Evolutionary conservation across 2,113 vertebrate genomes (phyloP).

Genomic region (Podocnemis expansa): DNA sequence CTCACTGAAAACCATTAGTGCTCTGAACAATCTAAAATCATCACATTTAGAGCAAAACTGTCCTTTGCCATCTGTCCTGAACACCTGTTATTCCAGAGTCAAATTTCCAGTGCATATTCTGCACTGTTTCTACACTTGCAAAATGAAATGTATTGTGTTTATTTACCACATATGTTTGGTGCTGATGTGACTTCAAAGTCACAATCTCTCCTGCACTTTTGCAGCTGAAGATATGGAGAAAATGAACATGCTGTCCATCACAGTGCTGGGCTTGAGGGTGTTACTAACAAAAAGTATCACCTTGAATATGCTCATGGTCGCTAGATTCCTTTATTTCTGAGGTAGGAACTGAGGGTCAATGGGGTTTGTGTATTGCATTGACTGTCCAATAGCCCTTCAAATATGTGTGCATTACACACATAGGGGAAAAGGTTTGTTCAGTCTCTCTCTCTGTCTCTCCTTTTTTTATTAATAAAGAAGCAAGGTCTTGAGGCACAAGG

Average conservation of each 20-base stretch:
- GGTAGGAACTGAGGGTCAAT: background rate
- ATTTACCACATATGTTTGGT: background rate
- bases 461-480: background rate
- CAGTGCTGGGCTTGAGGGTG: conserved; percentile 70
- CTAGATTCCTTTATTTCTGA: background rate
- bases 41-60: background rate
- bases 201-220: background rate
- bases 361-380: background rate
- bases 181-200: background rate
- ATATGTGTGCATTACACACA: background rate
- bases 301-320: conserved; percentile 78
- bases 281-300: conserved; percentile 78
- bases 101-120: background rate
- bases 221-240: background rate
- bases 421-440: background rate
- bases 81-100: background rate
- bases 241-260: conserved; percentile 62
- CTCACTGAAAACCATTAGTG: background rate
- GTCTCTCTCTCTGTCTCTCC: background rate
- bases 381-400: background rate
- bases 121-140: background rate
- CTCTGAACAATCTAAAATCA: background rate
- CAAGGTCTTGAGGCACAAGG: background rate
- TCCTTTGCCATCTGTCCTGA: background rate
- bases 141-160: background rate